Conservation (phyloP, 2,888 invertebrate genomes). For the Cremastobaeus sp. region DNA sequence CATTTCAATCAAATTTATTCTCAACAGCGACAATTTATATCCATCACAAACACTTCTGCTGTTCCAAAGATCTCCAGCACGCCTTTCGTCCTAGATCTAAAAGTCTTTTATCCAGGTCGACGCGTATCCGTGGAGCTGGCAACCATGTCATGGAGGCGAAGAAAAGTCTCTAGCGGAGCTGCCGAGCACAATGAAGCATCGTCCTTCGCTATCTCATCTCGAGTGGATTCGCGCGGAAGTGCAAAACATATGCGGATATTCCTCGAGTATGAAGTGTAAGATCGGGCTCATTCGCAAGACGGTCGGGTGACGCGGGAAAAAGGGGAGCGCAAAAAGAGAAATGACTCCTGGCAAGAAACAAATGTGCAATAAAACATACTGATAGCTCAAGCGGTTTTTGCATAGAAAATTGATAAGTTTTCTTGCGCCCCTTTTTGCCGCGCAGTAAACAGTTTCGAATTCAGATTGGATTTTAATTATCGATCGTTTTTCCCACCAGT, state of each 20-base stretch:
- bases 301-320: conserved; percentile 2
- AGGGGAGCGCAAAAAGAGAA: neutral
- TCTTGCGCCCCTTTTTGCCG: too few relatives aligned
- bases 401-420: too few relatives aligned
- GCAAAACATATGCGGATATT: conserved; percentile 31
- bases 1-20: conserved; percentile 55
- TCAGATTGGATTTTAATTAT: too few relatives aligned
- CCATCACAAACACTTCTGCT: conserved; percentile 46
- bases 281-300: too few relatives aligned
- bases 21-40: conserved; percentile 53
- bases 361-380: neutral
- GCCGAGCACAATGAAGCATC: conserved; percentile 38
- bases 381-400: too few relatives aligned
- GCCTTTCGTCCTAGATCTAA: conserved; percentile 53
- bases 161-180: conserved; percentile 49
- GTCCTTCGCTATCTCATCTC: conserved; percentile 37
- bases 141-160: conserved; percentile 35
- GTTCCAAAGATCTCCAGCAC: conserved; percentile 42
- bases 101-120: conserved; percentile 52
- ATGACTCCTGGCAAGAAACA: too few relatives aligned
- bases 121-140: conserved; percentile 34
- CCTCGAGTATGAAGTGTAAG: conserved; percentile 1
- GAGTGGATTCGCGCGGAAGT: conserved; percentile 40
- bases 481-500: too few relatives aligned
- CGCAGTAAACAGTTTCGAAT: too few relatives aligned